Conservation (phyloP, 2,888 invertebrate species). For the Eupelmus urozonus region DNA sequence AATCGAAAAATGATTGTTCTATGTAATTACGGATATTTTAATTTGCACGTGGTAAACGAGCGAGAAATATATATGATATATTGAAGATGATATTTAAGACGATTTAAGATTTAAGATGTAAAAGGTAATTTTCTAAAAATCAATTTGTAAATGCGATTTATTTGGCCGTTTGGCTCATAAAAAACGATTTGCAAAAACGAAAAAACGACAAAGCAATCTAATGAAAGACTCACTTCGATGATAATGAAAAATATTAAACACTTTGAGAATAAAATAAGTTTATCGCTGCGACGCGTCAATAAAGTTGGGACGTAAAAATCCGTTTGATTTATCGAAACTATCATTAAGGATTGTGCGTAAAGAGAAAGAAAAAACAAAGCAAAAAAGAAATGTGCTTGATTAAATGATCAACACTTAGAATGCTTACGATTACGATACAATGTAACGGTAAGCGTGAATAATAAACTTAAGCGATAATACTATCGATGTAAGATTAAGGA, state of each 20-base stretch:
- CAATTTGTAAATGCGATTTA: slow-evolving; percentile 58
- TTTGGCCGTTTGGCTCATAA: slow-evolving; percentile 60
- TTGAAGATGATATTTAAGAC: slow-evolving; percentile 67
- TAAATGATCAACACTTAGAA: slow-evolving; percentile 67
- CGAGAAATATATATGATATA: slow-evolving; percentile 72
- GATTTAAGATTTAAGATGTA: slow-evolving; percentile 51
- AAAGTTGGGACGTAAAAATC: slow-evolving; percentile 59
- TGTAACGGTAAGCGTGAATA: slow-evolving; percentile 70
- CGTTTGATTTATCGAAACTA: slow-evolving; percentile 54
- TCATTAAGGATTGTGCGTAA: slow-evolving; percentile 56
- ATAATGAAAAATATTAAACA: slow-evolving; percentile 59
- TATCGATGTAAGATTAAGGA: slow-evolving; percentile 65
- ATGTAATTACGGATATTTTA: slow-evolving; percentile 71
- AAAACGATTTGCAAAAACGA: slow-evolving; percentile 37
- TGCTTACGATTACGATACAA: slow-evolving; percentile 71
- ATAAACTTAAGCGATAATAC: slow-evolving; percentile 72
- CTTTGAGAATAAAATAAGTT: slow-evolving; percentile 59
- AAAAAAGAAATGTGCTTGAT: slow-evolving; percentile 67
- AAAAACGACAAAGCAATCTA: slow-evolving; percentile 68
- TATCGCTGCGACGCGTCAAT: slow-evolving; percentile 60
- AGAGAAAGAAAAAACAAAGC: slow-evolving; percentile 57
- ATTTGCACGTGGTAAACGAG: slow-evolving; percentile 68
- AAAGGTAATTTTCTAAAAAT: slow-evolving; percentile 51
- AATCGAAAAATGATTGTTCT: slow-evolving; percentile 46
- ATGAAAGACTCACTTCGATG: slow-evolving; percentile 66